Percentiles rank a stretch among this genome's conserved stretches.
Conservation (phyloP, 1,140 invertebrate species). For the Ridgeia piscesae region DNA sequence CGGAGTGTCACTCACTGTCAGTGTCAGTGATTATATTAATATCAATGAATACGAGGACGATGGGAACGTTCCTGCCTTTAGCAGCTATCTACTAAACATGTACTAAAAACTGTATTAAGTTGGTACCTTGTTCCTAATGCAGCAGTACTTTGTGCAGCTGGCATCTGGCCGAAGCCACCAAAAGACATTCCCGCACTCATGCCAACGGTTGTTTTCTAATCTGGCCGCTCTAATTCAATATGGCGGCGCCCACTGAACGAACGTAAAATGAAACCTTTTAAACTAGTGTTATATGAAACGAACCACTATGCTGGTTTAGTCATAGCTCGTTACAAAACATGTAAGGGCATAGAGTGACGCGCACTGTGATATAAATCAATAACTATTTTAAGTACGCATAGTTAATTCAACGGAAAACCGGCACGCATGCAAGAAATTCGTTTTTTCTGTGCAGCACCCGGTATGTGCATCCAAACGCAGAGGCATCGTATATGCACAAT, state of each 20-base stretch:
- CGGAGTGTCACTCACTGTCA: too few relatives aligned
- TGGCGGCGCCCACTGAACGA: background rate
- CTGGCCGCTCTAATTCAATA: background rate
- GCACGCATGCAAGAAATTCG: background rate
- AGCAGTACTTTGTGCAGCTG: background rate
- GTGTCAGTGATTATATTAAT: too few relatives aligned
- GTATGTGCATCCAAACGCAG: background rate
- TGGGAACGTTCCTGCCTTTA: too few relatives aligned
- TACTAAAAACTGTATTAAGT: background rate
- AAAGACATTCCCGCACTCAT: background rate
- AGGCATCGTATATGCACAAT: background rate
- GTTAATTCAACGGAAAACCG: background rate
- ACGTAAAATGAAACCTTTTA: background rate
- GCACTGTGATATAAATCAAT: background rate
- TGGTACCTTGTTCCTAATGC: background rate
- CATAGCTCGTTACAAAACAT: background rate
- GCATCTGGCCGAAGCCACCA: background rate
- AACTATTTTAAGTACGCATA: background rate
- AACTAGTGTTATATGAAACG: background rate
- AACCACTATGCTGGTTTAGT: background rate
- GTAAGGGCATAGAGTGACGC: background rate
- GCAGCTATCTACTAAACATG: too few relatives aligned
- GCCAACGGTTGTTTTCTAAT: background rate
- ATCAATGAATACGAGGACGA: too few relatives aligned
- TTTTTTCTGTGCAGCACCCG: background rate